phyloP scores from a whole-genome alignment of 2,113 vertebrate genomes.

The human (Homo sapiens) region DNA sequence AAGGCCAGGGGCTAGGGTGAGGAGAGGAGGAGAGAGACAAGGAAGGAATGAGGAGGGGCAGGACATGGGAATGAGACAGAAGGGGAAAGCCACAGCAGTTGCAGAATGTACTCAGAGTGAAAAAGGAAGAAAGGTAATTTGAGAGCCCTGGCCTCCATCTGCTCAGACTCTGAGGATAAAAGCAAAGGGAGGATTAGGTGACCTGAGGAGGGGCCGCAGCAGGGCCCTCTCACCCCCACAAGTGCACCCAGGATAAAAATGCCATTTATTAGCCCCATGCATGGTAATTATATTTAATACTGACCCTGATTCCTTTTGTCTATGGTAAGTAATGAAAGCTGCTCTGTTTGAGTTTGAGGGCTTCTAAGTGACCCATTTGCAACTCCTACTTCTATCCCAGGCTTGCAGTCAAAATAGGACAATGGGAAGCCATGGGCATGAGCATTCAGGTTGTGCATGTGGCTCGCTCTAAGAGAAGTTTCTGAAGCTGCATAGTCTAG shows the following conservation, averaged over 20 bases:
- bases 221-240: slow-evolving; percentile 52
- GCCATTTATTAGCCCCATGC: slow-evolving; percentile 61
- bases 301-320: slow-evolving; percentile 64
- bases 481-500: neutral
- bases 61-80: neutral
- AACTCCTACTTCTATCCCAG: neutral
- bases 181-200: slow-evolving; percentile 76
- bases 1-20: neutral
- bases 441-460: fast-evolving
- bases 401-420: neutral
- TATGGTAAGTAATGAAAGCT: slow-evolving; percentile 47
- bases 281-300: slow-evolving; percentile 74
- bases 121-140: slow-evolving; percentile 69
- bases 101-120: slow-evolving; percentile 46
- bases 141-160: slow-evolving; percentile 80
- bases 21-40: neutral
- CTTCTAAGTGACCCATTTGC: neutral
- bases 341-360: slow-evolving; percentile 34
- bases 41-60: neutral
- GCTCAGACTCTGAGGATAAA: slow-evolving; percentile 79
- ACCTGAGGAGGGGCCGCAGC: slow-evolving; percentile 66
- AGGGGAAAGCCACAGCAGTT: neutral
- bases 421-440: fast-evolving
- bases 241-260: slow-evolving; percentile 69
- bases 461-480: neutral